phyloP scores from a whole-genome alignment of 2,888 invertebrate species.

The Miltochrista miniata region DNA sequence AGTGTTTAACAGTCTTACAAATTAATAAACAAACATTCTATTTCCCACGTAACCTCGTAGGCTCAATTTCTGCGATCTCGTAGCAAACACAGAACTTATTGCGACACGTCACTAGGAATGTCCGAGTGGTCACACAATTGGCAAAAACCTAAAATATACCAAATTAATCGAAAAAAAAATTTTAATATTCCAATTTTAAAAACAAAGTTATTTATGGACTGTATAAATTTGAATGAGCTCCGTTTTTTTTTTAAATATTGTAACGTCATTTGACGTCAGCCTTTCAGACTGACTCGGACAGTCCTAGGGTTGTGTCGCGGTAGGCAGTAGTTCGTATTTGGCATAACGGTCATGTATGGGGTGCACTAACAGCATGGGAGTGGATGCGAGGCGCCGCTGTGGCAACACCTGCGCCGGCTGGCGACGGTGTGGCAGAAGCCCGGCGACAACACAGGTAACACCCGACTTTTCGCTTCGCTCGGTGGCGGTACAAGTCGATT shows the following conservation, averaged over 20 bases:
- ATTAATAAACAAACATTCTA: not conserved
- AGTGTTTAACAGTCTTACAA: not conserved
- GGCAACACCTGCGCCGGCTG: conserved; percentile 72
- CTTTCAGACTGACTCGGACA: not conserved
- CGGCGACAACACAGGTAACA: conserved; percentile 50
- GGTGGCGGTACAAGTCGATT: conserved; percentile 12
- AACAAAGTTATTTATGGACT: too few relatives aligned
- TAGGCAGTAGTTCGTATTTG: conserved; percentile 19
- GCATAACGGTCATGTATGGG: conserved; percentile 54
- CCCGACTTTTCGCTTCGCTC: conserved; percentile 8
- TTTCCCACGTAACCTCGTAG: conserved; percentile 1
- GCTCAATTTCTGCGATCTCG: conserved; percentile 36
- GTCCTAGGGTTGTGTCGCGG: conserved; percentile 21
- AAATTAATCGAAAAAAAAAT: not conserved
- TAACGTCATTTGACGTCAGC: too few relatives aligned
- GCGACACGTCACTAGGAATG: conserved; percentile 12
- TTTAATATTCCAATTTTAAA: not conserved
- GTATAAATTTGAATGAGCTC: too few relatives aligned
- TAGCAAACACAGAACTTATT: conserved; percentile 6
- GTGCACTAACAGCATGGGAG: conserved; percentile 86
- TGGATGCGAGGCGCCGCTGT: conserved; percentile 71
- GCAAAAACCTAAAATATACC: not conserved
- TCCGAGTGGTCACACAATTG: not conserved
- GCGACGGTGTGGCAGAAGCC: conserved; percentile 64
- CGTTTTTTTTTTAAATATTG: too few relatives aligned